A percentile compares a stretch with the other conserved stretches of the same genome.
Conservation (phyloP, 2,113 vertebrate genomes). For the Phylloscopus whistleri region DNA sequence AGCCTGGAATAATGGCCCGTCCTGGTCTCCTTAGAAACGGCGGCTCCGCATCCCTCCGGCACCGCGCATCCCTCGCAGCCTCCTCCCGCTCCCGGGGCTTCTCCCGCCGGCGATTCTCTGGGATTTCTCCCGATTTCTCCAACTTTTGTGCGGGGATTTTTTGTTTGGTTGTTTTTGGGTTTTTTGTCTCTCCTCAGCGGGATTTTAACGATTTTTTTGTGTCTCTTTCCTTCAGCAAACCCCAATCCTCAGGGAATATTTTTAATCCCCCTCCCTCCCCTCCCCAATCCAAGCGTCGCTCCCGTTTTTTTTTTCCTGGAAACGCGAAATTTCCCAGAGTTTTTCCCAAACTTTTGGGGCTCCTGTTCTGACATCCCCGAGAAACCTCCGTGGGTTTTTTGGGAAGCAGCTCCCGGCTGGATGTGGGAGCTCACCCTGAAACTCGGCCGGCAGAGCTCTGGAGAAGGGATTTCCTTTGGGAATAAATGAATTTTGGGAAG, state of each 20-base stretch:
- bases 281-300: not conserved
- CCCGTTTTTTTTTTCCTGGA: not conserved
- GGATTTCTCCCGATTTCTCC: too few species aligned
- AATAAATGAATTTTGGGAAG: not conserved
- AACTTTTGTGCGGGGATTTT: too few species aligned
- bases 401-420: not conserved
- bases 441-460: not conserved
- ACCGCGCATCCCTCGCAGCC: too few species aligned
- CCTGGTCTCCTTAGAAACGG: too few species aligned
- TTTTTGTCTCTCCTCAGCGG: not conserved
- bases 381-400: not conserved
- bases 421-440: not conserved
- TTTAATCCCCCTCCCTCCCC: too few species aligned
- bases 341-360: not conserved
- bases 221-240: not conserved
- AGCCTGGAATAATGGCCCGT: too few species aligned
- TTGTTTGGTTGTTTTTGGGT: not conserved
- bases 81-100: too few species aligned
- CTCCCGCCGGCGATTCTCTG: too few species aligned
- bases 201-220: not conserved
- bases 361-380: not conserved
- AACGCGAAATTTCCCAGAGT: not conserved
- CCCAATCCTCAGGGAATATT: rapidly evolving
- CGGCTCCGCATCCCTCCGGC: too few species aligned
- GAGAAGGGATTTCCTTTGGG: not conserved